Percentiles rank a stretch among this genome's conserved stretches.
These are phyloP conservation scores for Colostygia pectinataria DNA, from an alignment of 2,888 invertebrate genomes.

Conservation along the genomic window DNA sequence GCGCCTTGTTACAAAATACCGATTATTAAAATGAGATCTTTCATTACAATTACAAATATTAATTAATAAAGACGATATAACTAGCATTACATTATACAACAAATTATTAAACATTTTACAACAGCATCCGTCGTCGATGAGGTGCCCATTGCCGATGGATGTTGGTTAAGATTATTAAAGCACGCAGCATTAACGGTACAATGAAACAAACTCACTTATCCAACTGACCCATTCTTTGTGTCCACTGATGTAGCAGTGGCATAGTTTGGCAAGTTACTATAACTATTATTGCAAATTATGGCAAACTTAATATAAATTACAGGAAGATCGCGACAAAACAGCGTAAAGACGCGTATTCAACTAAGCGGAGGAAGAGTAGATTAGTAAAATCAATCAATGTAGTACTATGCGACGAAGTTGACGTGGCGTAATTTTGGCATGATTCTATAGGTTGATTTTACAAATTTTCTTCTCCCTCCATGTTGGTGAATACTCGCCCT, in stretches of 20 bases:
- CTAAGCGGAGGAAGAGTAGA: too few relatives aligned
- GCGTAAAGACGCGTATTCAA: too few relatives aligned
- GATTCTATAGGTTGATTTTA: too few relatives aligned
- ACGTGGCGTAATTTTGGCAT: too few relatives aligned
- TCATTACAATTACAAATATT: conserved; percentile 83
- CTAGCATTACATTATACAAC: conserved; percentile 81
- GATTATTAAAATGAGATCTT: conserved; percentile 84
- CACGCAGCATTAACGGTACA: conserved; percentile 72
- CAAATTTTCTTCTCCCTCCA: too few relatives aligned
- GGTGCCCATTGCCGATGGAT: conserved; percentile 56
- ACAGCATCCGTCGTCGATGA: conserved; percentile 61
- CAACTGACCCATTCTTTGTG: conserved; percentile 19
- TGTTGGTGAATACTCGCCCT: too few relatives aligned
- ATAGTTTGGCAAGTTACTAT: conserved; percentile 30
- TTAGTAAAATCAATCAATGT: too few relatives aligned
- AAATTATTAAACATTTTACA: conserved; percentile 78
- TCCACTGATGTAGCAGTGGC: conserved; percentile 18
- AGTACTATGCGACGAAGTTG: too few relatives aligned
- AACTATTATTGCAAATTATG: conserved; percentile 31
- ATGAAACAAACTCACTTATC: conserved; percentile 57
- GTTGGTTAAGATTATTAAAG: conserved; percentile 59
- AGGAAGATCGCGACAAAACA: conserved; percentile 7
- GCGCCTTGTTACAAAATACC: conserved; percentile 84
- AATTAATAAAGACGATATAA: conserved; percentile 78
- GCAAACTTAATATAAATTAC: conserved; percentile 31